phyloP scores from a whole-genome alignment of 23 tunicate species.

The Trididemnum miniatum region DNA sequence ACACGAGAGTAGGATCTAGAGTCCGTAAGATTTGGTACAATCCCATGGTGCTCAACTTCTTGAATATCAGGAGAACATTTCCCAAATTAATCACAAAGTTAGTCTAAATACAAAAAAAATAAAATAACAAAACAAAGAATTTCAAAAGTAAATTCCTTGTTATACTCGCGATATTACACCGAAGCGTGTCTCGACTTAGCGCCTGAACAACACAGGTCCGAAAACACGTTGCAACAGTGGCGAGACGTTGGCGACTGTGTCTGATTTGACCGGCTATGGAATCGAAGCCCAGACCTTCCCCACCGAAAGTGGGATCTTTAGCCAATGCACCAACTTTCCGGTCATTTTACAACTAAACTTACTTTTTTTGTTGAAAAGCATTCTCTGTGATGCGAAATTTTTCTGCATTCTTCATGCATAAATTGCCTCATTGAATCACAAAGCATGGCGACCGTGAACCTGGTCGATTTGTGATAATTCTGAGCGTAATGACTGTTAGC shows the following conservation, averaged over 20 bases:
- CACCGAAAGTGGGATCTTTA: too few species aligned
- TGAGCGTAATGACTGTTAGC: conserved; percentile 23
- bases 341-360: neutral
- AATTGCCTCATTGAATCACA: conserved; percentile 38
- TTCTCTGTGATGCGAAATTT: conserved; percentile 57
- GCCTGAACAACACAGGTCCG: too few species aligned
- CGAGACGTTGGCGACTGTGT: too few species aligned
- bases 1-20: conserved; percentile 32
- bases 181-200: too few species aligned
- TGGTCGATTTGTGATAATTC: conserved; percentile 13
- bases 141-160: too few species aligned
- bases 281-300: too few species aligned
- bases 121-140: too few species aligned
- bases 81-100: conserved; percentile 52
- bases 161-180: too few species aligned
- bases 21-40: conserved; percentile 39
- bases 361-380: conserved; percentile 66
- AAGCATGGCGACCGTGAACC: conserved; percentile 56
- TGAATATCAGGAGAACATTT: conserved; percentile 33
- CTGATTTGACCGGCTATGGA: too few species aligned
- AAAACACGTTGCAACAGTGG: too few species aligned
- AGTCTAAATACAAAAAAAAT: conserved; percentile 19
- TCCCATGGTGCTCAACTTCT: conserved; percentile 33
- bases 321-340: neutral
- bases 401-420: conserved; percentile 35